Evolutionary conservation across 2,888 invertebrate species (phyloP), one percentile per base, ranked within the genome.

Genomic region (Dynastes maya): DNA sequence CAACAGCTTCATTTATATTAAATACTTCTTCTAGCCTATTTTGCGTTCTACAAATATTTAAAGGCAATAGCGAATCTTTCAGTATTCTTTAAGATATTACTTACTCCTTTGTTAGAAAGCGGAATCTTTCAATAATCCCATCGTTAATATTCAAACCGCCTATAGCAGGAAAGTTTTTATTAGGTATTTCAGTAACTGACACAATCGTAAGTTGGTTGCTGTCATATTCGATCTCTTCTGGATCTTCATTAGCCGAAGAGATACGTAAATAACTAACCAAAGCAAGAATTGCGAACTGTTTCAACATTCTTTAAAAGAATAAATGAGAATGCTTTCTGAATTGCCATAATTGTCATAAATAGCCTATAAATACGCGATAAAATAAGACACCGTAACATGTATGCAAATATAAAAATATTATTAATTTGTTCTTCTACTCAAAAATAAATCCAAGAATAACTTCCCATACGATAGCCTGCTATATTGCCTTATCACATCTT

Each of bases 1-100:
- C 63, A 27, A 32, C 6, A 63, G 1, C 32, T 63, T 63, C 63
- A 2, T 63, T 63, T 63, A 63, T 63, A 63, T 63, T 29, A 63
- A n/a, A 32, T 29, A 13, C 65, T 9, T 45, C 9, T n/a, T n/a
- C 40, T 22, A 11, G 22, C 8, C 22, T 32, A 45, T 67, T n/a
- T 16, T 45, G 9, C 6, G 37, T n/a, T 45, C 65, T 67, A 16
- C n/a, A 67, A 45, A 45, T 16, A 16, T 2, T 49, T 22, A 6
- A 37, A 37, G 32, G 32, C 32, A 37, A 37, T 37, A 37, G 32
- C 32, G 32, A 37, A 58, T 22, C 8, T 58, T 22, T 5, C 6
- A 58, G n/a, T 5, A 16, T 8, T 58, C 22, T n/a, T 22, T 8
- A 22, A 58, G 8, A 22, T 55, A 55, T n/a, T 16, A 16, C 55